Conservation (phyloP, 2,797 vertebrate genomes). For the Antennarius maculatus region DNA sequence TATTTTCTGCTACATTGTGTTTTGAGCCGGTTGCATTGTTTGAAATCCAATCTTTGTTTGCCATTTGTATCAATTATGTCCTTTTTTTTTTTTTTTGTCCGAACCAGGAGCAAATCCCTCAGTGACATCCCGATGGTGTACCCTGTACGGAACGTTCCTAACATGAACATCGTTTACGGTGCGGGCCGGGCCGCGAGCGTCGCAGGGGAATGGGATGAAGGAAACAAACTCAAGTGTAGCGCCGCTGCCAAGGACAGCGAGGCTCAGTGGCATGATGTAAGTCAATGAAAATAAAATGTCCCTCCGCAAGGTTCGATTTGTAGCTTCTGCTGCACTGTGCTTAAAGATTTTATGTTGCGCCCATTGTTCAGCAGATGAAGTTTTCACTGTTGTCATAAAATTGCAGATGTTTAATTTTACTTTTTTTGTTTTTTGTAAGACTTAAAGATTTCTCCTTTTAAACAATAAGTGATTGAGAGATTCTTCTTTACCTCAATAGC, state of each 20-base stretch:
- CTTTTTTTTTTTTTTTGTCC: conserved; percentile 17
- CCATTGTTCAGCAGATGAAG: not conserved
- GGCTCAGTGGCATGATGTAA: conserved; percentile 93
- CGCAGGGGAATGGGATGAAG: conserved; percentile 76
- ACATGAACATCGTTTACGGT: conserved; percentile 37
- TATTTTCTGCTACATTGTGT: conserved; percentile 16
- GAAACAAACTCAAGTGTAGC: conserved; percentile 81
- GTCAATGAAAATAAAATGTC: conserved; percentile 32
- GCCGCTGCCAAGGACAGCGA: conserved; percentile 85
- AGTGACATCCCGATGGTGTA: conserved; percentile 79
- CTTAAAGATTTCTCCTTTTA: not conserved
- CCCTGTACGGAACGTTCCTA: conserved; percentile 52
- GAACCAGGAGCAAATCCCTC: conserved; percentile 92
- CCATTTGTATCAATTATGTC: conserved; percentile 15
- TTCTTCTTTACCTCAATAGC: too few species aligned
- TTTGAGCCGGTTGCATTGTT: conserved; percentile 11
- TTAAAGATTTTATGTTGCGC: not conserved
- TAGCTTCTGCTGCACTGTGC: not conserved
- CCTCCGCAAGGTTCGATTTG: not conserved
- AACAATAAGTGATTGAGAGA: too few species aligned
- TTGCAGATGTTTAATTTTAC: not conserved
- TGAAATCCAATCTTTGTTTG: not conserved
- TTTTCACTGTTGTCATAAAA: not conserved
- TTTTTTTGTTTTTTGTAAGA: not conserved
- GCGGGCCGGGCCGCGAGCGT: conserved; percentile 73